A percentile compares a stretch with the other conserved stretches of the same genome.
phyloP scores from a whole-genome alignment of 2,113 vertebrate genomes.

The Malurus cyaneus region DNA sequence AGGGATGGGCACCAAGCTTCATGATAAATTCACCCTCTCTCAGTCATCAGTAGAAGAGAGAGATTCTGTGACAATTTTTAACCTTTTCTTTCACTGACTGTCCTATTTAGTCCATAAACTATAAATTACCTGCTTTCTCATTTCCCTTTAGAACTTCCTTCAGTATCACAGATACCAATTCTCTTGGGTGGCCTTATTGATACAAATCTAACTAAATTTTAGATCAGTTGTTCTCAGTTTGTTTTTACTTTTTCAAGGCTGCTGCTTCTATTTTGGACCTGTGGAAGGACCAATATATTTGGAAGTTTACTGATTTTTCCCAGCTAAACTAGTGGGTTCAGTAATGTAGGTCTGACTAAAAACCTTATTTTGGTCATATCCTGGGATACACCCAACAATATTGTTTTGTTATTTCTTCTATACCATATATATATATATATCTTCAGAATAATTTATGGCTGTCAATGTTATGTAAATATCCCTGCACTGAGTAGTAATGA shows the following conservation, averaged over 20 bases:
- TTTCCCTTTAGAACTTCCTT: not conserved
- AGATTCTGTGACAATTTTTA: not conserved
- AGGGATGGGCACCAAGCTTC: not conserved
- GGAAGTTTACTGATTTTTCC: constrained; percentile 12
- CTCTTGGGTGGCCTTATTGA: not conserved
- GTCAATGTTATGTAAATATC: not conserved
- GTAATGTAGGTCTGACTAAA: not conserved
- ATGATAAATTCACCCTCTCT: not conserved
- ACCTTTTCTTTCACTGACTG: not conserved
- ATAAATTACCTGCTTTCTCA: not conserved
- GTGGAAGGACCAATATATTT: not conserved
- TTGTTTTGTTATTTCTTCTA: not conserved
- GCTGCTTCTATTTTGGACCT: not conserved
- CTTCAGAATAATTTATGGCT: not conserved
- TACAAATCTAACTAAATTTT: not conserved
- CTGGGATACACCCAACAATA: not conserved
- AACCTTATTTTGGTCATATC: not conserved
- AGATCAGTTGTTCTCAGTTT: not conserved
- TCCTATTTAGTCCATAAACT: not conserved
- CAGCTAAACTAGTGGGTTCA: not conserved
- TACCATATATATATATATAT: too few species aligned
- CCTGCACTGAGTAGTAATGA: not conserved
- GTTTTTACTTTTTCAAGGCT: not conserved
- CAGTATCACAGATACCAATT: not conserved
- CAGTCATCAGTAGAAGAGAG: not conserved